Evolutionary conservation across 2,797 vertebrate genomes (phyloP).

Genomic region (Schizopygopsis pylzovi): DNA sequence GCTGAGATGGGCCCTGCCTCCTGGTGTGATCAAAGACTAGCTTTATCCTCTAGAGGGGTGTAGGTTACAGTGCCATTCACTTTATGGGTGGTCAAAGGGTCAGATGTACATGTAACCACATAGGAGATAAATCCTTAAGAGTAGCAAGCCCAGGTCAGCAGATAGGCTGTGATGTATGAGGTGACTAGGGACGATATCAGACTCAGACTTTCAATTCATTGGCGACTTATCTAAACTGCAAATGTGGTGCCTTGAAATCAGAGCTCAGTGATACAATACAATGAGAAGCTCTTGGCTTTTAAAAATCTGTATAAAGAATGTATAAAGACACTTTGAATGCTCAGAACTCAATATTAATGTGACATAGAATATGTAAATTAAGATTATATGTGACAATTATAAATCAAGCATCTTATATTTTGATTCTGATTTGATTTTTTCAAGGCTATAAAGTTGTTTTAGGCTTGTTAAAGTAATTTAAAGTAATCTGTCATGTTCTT

Average conservation of each 20-base stretch:
- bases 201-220: background rate
- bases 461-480: background rate
- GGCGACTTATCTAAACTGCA: constrained; percentile 26
- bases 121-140: constrained; percentile 54
- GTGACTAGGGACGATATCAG: constrained; percentile 42
- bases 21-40: constrained; percentile 42
- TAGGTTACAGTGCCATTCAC: constrained; percentile 49
- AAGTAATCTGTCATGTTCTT: background rate
- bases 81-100: constrained; percentile 54
- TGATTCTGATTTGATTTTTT: background rate
- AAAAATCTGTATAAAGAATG: background rate
- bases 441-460: background rate
- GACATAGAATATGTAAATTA: background rate
- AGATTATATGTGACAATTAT: background rate
- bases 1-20: constrained; percentile 32
- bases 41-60: constrained; percentile 37
- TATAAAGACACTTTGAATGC: background rate
- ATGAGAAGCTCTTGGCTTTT: background rate
- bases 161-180: constrained; percentile 56
- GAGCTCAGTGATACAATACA: constrained; percentile 12
- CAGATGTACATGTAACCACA: constrained; percentile 39
- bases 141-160: constrained; percentile 26
- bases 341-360: background rate
- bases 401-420: background rate
- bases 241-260: constrained; percentile 26